Percentiles rank a stretch among this genome's conserved stretches.
These are phyloP conservation scores for Cinclus mexicanus DNA, from an alignment of 2,113 vertebrate genomes.

Conservation along the genomic window DNA sequence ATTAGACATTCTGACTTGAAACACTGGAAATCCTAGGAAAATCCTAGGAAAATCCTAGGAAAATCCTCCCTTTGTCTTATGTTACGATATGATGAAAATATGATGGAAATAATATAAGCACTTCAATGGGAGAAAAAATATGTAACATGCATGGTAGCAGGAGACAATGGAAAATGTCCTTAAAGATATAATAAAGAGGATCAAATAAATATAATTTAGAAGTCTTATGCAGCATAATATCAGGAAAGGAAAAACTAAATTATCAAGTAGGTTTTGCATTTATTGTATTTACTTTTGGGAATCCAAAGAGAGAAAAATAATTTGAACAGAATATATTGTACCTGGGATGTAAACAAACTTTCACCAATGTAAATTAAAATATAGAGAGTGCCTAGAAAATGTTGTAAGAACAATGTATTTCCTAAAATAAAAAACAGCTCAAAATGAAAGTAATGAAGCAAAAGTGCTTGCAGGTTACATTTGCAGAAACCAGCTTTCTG, in stretches of 20 bases:
- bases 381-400: not conserved
- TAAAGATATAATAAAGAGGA: not conserved
- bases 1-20: not conserved
- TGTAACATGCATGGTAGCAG: not conserved
- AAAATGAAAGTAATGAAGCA: not conserved
- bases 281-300: not conserved
- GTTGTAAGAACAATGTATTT: not conserved
- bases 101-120: not conserved
- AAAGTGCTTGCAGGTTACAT: not conserved
- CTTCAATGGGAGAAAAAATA: not conserved
- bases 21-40: not conserved
- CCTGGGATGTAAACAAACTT: not conserved
- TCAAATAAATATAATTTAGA: not conserved
- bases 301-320: not conserved
- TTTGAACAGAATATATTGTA: not conserved
- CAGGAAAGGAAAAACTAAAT: not conserved
- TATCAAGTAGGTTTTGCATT: not conserved
- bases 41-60: not conserved
- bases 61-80: not conserved
- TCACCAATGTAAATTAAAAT: not conserved
- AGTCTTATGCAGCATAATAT: not conserved
- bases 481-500: not conserved
- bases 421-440: not conserved
- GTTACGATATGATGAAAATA: not conserved
- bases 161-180: not conserved